Evolutionary conservation across 2,888 invertebrate genomes (phyloP).

Genomic region (Drosophila pullipes): DNA sequence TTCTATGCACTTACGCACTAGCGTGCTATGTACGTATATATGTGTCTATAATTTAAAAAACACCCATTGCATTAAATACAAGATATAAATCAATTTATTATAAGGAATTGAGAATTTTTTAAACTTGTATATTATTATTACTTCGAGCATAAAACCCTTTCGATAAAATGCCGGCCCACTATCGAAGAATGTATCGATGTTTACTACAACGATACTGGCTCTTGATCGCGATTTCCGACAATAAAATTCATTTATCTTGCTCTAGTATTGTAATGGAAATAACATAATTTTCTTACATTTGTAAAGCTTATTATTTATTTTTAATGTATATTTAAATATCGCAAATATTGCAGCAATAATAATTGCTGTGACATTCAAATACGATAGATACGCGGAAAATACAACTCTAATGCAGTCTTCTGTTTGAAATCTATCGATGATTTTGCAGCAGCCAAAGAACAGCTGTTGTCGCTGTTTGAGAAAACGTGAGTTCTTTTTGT

Average conservation of each 20-base stretch:
- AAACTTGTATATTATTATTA: neutral
- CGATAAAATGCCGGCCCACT: constrained; percentile 35
- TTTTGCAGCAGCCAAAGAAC: constrained; percentile 12
- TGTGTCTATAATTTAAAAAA: constrained; percentile 5
- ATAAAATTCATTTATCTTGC: neutral
- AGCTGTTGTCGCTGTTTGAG: constrained; percentile 37
- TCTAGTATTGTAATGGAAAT: neutral
- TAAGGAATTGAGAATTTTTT: neutral
- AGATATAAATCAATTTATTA: neutral
- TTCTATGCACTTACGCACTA: neutral
- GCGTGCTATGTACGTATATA: neutral
- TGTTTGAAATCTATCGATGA: neutral
- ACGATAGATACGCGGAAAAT: neutral
- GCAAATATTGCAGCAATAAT: neutral
- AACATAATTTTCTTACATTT: neutral
- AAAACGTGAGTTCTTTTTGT: constrained; percentile 47
- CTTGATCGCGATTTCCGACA: neutral
- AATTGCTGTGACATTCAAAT: neutral
- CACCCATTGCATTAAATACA: constrained; percentile 3
- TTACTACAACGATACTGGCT: neutral
- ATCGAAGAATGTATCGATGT: constrained; percentile 30
- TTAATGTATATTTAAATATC: neutral
- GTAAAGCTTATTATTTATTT: neutral
- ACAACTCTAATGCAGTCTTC: neutral
- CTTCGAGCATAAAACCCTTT: neutral